Conservation (phyloP, 2,888 invertebrate genomes). For the Patella depressa region DNA sequence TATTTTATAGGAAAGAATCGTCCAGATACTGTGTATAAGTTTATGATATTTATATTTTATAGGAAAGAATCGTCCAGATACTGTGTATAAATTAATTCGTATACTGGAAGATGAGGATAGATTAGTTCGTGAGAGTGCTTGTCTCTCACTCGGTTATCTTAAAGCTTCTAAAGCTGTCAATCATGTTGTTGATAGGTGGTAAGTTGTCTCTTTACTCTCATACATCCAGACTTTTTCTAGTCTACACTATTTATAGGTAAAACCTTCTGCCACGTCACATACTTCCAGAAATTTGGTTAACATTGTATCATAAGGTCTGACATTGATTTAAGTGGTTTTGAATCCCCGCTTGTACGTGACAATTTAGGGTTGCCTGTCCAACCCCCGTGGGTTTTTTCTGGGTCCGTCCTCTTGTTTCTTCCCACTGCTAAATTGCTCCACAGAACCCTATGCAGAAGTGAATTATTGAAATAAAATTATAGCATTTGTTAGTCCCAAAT, state of each 20-base stretch:
- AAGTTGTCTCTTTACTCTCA: slow-evolving; percentile 21
- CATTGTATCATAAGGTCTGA: too few species aligned
- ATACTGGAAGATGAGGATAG: slow-evolving; percentile 58
- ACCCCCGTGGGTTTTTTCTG: too few species aligned
- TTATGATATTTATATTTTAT: neutral
- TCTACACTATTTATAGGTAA: neutral
- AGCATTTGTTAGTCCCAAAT: too few species aligned
- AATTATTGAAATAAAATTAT: too few species aligned
- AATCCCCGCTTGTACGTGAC: too few species aligned
- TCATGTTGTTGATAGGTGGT: slow-evolving; percentile 57
- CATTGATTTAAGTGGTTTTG: too few species aligned
- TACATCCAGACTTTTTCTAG: neutral
- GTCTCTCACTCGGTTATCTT: slow-evolving; percentile 57
- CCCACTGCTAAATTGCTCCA: too few species aligned
- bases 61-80: slow-evolving; percentile 29
- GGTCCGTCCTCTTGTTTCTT: too few species aligned
- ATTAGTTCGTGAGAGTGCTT: slow-evolving; percentile 61
- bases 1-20: slow-evolving; percentile 8
- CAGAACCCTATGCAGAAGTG: too few species aligned
- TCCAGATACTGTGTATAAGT: neutral
- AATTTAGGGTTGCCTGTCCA: too few species aligned
- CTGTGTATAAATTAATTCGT: slow-evolving; percentile 42
- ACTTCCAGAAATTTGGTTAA: too few species aligned
- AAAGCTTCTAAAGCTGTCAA: slow-evolving; percentile 47
- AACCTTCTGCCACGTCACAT: too few species aligned